Base-by-base conservation (phyloP, 2,888 invertebrate genomes). In the Nesidiocoris tenuis region DNA sequence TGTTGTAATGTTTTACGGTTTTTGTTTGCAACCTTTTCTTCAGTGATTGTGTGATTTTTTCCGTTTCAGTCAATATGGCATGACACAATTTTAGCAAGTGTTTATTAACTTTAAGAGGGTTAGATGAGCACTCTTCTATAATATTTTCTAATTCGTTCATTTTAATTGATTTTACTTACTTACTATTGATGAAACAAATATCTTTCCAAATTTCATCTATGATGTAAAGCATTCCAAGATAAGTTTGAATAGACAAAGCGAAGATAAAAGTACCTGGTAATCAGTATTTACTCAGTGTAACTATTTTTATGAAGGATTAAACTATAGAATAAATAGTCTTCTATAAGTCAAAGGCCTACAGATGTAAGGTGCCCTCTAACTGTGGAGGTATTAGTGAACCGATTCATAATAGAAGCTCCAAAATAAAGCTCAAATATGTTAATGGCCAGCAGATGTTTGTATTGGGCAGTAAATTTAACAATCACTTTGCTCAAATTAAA, bases 251-350 rank as follows among this genome's bases (percentile, higher is more conserved):
- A 65, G 65, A 74, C 76, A 64, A 75, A 56, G 65, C 59, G 65
- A 74, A 63, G 72, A 64, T 72, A 59, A 78, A 68, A 77, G 78
- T 78, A 78, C 78, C 78, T 78, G 78, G 75, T 77, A 67, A 77
- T 75, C 78, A 78, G 78, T 78, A 78, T 78, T 78, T 76, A 72
- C 75, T 77, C 78, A 76, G 75, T 77, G 74, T 77, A 78, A 77
- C 72, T 74, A 72, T 75, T 76, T 78, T 78, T 77, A 70, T 70
- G 70, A 75, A 77, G 63, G 70, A 74, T 56, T 72, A 77, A 61
- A 54, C 61, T 75, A 70, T 78, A 78, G 75, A 76, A 78, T 39
- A 7, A 39, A 39, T 78, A 75, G 77, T 77, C 77, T 78, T 76
- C 74, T 78, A 70, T 77, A 76, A 77, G 74, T 76, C 63, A 75